phyloP scores from a whole-genome alignment of 2,113 vertebrate genomes.

The Indicator indicator region DNA sequence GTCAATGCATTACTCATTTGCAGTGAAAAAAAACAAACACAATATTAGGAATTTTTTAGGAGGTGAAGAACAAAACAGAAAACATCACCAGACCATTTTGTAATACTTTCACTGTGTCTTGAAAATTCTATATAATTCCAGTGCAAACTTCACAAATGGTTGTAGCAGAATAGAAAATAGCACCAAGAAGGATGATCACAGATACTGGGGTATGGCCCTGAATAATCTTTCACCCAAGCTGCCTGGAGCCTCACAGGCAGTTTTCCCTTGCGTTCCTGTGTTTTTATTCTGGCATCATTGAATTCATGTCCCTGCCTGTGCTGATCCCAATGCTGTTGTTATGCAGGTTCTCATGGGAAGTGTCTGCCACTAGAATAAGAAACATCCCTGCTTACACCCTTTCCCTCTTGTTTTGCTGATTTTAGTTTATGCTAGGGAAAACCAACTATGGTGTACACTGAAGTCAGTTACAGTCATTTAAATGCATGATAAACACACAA shows the following conservation, averaged over 20 bases:
- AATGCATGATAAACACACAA: not conserved
- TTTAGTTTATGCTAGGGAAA: not conserved
- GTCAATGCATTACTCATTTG: not conserved
- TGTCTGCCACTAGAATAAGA: not conserved
- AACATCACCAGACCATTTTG: not conserved
- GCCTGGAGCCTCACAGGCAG: not conserved
- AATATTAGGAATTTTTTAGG: not conserved
- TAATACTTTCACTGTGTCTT: not conserved
- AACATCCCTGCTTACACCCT: not conserved
- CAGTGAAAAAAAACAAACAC: not conserved
- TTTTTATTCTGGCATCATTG: not conserved
- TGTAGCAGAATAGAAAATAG: not conserved
- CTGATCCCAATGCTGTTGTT: not conserved
- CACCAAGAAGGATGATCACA: not conserved
- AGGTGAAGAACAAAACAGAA: not conserved
- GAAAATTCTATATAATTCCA: not conserved
- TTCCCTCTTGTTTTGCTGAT: not conserved
- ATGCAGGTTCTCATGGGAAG: not conserved
- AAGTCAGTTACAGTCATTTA: not conserved
- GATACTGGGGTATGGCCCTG: not conserved
- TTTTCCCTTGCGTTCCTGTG: not conserved
- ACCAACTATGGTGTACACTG: not conserved
- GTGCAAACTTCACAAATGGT: not conserved
- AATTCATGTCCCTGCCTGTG: not conserved
- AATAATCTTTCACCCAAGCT: not conserved